Percentiles rank a stretch among this genome's conserved stretches.
These are phyloP conservation scores for Deroptyus accipitrinus DNA, from an alignment of 2,113 vertebrate genomes.

Conservation along the genomic window DNA sequence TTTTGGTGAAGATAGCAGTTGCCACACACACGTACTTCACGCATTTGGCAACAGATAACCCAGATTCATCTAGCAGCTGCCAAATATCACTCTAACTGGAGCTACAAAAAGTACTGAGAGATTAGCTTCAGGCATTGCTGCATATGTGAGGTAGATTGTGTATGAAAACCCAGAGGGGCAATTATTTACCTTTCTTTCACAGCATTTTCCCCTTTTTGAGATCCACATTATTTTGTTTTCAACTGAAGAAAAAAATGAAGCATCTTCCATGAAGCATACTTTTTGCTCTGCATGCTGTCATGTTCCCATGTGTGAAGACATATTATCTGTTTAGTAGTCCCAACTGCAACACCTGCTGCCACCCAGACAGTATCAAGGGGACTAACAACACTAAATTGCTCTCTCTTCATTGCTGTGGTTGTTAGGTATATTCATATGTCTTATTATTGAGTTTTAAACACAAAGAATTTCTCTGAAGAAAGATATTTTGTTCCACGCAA, in stretches of 20 bases:
- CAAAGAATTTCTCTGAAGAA: conserved; percentile 7
- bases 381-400: background rate
- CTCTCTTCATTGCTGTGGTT: background rate
- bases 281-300: conserved; percentile 38
- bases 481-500: background rate
- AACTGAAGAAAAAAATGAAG: background rate
- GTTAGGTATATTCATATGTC: background rate
- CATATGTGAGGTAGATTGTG: background rate
- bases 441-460: conserved; percentile 25
- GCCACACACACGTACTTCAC: conserved; percentile 3
- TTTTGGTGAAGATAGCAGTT: conserved; percentile 59
- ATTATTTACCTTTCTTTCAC: conserved; percentile 37
- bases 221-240: background rate
- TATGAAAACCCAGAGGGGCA: conserved; percentile 27
- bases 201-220: background rate
- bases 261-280: background rate
- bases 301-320: background rate
- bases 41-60: conserved; percentile 47
- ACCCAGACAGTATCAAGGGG: background rate
- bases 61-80: conserved; percentile 31
- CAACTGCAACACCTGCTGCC: conserved; percentile 9
- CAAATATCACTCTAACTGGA: conserved; percentile 25
- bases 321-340: conserved; percentile 33
- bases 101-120: conserved; percentile 15
- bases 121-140: conserved; percentile 21